These are phyloP conservation scores for Hydrolagus affinis DNA, from an alignment of 2,113 vertebrate genomes.

Conservation along the genomic window DNA sequence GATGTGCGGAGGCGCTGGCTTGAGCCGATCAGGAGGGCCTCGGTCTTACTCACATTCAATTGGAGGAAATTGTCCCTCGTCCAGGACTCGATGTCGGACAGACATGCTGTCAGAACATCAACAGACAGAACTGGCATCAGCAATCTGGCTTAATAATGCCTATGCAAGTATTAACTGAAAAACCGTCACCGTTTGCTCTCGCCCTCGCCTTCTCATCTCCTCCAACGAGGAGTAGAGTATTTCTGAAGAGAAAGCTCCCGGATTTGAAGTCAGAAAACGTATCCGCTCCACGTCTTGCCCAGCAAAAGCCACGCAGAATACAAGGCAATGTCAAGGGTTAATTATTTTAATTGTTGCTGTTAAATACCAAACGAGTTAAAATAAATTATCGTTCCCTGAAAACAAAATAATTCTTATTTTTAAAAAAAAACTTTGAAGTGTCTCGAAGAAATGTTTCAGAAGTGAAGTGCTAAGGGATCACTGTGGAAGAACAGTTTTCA, in stretches of 20 bases:
- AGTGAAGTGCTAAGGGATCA: constrained; percentile 22
- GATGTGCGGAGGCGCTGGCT: no score
- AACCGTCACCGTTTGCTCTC: not conserved
- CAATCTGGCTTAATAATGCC: not conserved
- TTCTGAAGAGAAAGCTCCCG: not conserved
- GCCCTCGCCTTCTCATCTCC: no score
- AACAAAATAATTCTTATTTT: not conserved
- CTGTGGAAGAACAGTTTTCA: constrained; percentile 6
- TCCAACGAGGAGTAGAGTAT: not conserved
- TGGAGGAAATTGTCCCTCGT: no score
- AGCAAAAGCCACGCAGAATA: constrained; percentile 11
- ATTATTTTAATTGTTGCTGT: constrained; percentile 27
- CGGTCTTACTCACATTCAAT: no score
- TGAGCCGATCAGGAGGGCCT: no score
- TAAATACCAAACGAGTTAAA: constrained; percentile 27
- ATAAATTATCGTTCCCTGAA: constrained; percentile 32
- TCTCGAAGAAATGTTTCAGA: constrained; percentile 12
- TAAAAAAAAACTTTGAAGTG: constrained; percentile 23
- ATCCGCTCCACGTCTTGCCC: not conserved
- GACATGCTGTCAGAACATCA: no score
- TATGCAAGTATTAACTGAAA: constrained; percentile 10
- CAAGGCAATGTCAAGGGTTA: constrained; percentile 24
- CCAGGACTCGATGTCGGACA: no score
- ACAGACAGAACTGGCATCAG: not conserved
- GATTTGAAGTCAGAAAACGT: not conserved